These are phyloP conservation scores for Kryptopterus vitreolus DNA, from an alignment of 2,797 vertebrate species.

Conservation along the genomic window DNA sequence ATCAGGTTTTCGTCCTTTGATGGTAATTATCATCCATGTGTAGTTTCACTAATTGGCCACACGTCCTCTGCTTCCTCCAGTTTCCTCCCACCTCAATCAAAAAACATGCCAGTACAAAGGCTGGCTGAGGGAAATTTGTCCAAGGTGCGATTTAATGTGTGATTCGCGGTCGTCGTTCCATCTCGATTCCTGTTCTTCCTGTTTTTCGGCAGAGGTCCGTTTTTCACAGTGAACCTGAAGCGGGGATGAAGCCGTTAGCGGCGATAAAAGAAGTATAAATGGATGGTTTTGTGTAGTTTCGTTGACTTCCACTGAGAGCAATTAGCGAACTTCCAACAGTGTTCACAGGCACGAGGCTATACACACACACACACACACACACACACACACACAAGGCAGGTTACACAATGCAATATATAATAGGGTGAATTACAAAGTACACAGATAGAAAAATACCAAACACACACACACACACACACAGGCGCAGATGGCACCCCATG, in stretches of 20 bases:
- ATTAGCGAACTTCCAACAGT: constrained; percentile 7
- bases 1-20: not conserved
- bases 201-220: not conserved
- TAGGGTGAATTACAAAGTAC: not conserved
- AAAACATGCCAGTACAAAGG: not conserved
- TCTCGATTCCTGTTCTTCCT: not conserved
- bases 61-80: not conserved
- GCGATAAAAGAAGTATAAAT: not conserved
- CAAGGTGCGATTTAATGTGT: not conserved
- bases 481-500: constrained; percentile 14
- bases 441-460: not conserved
- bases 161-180: too few species aligned
- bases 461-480: not conserved
- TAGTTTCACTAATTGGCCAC: not conserved
- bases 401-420: not conserved
- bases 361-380: constrained; percentile 19
- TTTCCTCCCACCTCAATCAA: not conserved
- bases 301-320: constrained; percentile 24
- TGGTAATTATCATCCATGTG: not conserved
- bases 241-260: not conserved
- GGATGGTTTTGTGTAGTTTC: not conserved
- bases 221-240: not conserved
- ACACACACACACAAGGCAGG: constrained; percentile 1
- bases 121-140: not conserved
- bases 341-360: not conserved